Evolutionary conservation across 2,797 vertebrate species (phyloP).

Genomic region (Chelon auratus): DNA sequence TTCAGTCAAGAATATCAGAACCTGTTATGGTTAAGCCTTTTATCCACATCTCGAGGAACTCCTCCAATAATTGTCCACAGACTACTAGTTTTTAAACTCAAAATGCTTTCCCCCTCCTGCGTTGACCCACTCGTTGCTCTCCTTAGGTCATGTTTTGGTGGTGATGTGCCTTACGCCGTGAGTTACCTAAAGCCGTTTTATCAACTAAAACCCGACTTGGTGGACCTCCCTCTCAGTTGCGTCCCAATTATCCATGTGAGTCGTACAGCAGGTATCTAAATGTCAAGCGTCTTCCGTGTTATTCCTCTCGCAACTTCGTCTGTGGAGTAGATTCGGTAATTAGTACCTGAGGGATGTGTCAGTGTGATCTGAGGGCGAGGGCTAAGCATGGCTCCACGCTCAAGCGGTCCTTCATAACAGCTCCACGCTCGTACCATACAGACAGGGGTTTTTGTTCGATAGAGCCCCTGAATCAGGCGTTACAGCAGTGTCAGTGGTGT

Average conservation of each 20-base stretch:
- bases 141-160: slow-evolving; percentile 65
- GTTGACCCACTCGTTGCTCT: slow-evolving; percentile 61
- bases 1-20: slow-evolving; percentile 79
- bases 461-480: slow-evolving; percentile 67
- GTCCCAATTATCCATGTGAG: slow-evolving; percentile 83
- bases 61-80: slow-evolving; percentile 73
- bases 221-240: slow-evolving; percentile 79
- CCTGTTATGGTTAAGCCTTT: slow-evolving; percentile 77
- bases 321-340: slow-evolving; percentile 78
- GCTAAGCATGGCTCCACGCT: slow-evolving; percentile 71
- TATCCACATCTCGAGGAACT: slow-evolving; percentile 78
- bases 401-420: slow-evolving; percentile 67
- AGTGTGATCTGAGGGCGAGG: slow-evolving; percentile 78
- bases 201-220: slow-evolving; percentile 74
- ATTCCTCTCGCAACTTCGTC: slow-evolving; percentile 70
- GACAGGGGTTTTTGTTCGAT: slow-evolving; percentile 73
- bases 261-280: slow-evolving; percentile 83
- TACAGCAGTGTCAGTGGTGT: slow-evolving; percentile 61
- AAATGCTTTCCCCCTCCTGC: slow-evolving; percentile 44
- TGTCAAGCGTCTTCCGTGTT: slow-evolving; percentile 83
- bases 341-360: slow-evolving; percentile 85
- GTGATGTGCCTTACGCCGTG: slow-evolving; percentile 58
- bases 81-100: slow-evolving; percentile 56
- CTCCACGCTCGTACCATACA: slow-evolving; percentile 61
- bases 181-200: slow-evolving; percentile 77